Evolutionary conservation across 2,113 vertebrate genomes (phyloP).

Genomic region (Scytalopus superciliaris): DNA sequence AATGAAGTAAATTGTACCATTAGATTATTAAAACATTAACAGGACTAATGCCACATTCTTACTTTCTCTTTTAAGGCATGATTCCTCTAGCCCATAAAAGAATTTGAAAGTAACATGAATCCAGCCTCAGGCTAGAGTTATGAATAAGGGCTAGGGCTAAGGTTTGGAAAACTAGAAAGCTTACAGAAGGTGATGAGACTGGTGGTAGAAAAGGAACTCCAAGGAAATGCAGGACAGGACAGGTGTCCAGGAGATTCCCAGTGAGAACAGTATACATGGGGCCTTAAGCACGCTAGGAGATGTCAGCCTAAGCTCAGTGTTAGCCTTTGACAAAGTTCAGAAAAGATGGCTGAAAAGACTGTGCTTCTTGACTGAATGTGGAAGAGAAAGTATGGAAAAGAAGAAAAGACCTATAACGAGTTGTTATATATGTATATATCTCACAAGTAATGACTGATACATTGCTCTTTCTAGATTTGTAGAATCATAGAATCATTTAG

Average conservation of each 20-base stretch:
- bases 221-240: neutral
- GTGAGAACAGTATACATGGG: neutral
- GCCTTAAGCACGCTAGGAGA: neutral
- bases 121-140: neutral
- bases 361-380: neutral
- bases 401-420: neutral
- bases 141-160: neutral
- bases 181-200: neutral
- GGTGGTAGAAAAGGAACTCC: neutral
- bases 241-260: neutral
- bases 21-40: neutral
- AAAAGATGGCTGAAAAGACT: neutral
- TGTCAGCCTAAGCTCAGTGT: neutral
- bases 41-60: neutral
- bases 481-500: neutral
- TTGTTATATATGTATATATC: neutral
- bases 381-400: neutral
- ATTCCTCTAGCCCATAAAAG: neutral
- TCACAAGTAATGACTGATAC: neutral
- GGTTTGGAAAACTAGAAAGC: neutral
- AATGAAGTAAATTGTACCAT: neutral
- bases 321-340: neutral
- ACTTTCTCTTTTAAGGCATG: neutral
- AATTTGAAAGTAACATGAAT: neutral
- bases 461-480: neutral